These are phyloP conservation scores for Drosophila melanosoma DNA, from an alignment of 2,888 invertebrate genomes.

Conservation along the genomic window DNA sequence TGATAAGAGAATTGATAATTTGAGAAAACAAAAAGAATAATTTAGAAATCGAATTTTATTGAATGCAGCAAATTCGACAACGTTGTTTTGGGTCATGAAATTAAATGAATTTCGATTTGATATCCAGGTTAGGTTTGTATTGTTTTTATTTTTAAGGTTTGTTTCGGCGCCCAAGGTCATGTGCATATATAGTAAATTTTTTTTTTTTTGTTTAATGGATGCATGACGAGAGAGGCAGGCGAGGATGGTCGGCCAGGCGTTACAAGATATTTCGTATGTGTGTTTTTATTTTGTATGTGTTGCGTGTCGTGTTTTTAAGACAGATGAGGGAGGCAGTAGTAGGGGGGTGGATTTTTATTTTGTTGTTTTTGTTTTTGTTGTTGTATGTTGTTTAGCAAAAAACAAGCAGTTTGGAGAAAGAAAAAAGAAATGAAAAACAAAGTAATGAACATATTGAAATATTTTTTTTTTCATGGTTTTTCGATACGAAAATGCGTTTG, in stretches of 20 bases:
- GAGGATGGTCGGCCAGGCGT: slow-evolving; percentile 56
- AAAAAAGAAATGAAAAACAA: slow-evolving; percentile 80
- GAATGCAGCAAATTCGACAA: slow-evolving; percentile 10
- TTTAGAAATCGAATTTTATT: slow-evolving; percentile 49
- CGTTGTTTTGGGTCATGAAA: slow-evolving; percentile 10
- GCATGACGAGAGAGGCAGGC: slow-evolving; percentile 58
- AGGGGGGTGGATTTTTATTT: slow-evolving; percentile 29
- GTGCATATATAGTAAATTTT: slow-evolving; percentile 29
- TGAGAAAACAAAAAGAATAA: slow-evolving; percentile 61
- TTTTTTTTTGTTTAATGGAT: slow-evolving; percentile 41
- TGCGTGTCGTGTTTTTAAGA: slow-evolving; percentile 39
- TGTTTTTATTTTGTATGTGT: slow-evolving; percentile 15
- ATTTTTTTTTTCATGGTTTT: slow-evolving; percentile 55
- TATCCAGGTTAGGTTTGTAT: slow-evolving; percentile 14
- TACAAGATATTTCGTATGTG: slow-evolving; percentile 42
- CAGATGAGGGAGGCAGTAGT: slow-evolving; percentile 1
- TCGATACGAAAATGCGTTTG: slow-evolving; percentile 57
- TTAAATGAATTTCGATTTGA: slow-evolving; percentile 35
- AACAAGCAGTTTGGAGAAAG: slow-evolving; percentile 80
- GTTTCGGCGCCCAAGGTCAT: slow-evolving; percentile 51
- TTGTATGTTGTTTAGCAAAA: slow-evolving; percentile 75
- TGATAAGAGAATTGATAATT: slow-evolving; percentile 41
- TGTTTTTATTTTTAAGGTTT: slow-evolving; percentile 15
- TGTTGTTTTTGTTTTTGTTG: slow-evolving; percentile 50
- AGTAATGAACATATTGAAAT: slow-evolving; percentile 80